Evolutionary conservation across 2,113 vertebrate genomes (phyloP).

Genomic region (Sula dactylatra): DNA sequence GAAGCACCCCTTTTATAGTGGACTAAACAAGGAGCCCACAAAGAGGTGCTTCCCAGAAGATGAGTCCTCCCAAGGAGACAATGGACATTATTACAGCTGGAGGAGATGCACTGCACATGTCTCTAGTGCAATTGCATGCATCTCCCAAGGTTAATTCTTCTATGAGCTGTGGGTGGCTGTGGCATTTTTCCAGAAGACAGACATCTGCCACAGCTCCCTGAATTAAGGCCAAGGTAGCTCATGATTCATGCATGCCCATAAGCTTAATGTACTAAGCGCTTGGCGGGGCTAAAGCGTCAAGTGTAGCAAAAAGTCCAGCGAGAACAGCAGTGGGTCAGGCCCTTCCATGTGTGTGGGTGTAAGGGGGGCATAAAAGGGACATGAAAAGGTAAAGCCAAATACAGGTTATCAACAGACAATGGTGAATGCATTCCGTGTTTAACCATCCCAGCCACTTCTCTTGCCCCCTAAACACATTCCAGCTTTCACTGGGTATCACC

Average conservation of each 20-base stretch:
- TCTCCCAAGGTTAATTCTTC: slow-evolving; percentile 35
- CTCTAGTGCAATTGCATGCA: neutral
- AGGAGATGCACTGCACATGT: neutral
- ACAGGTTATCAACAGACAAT: neutral
- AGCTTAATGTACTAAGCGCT: neutral
- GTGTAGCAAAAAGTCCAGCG: neutral
- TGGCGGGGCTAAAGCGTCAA: neutral
- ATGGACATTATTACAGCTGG: neutral
- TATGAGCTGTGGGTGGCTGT: neutral
- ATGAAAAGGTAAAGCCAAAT: neutral
- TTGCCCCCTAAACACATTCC: neutral
- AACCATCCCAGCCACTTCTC: neutral
- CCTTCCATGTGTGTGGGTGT: neutral
- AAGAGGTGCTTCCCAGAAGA: neutral
- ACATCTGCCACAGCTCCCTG: slow-evolving; percentile 26
- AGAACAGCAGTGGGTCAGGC: neutral
- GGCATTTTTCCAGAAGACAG: slow-evolving; percentile 33
- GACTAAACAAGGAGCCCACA: neutral
- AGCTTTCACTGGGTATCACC: neutral
- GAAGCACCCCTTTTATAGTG: neutral
- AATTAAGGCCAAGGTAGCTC: slow-evolving; percentile 32
- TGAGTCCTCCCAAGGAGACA: neutral
- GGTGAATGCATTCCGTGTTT: neutral
- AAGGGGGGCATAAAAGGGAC: neutral
- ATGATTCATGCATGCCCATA: slow-evolving; percentile 8